Conservation (phyloP, 2,113 vertebrate genomes). For the Silurus glanis region DNA sequence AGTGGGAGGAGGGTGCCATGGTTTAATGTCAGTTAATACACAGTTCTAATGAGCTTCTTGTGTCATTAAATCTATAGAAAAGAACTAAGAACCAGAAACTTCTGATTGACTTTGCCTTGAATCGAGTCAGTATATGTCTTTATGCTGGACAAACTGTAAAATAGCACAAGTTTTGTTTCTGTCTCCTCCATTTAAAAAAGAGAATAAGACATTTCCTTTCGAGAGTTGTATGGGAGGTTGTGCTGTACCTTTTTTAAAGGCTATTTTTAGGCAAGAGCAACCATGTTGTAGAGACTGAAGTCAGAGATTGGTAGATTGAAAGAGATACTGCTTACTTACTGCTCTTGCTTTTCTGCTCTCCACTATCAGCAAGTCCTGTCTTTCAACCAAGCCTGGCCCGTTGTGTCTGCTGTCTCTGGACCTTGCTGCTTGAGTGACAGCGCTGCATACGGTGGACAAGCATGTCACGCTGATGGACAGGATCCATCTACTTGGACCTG, state of each 20-base stretch:
- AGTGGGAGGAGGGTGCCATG: slow-evolving; percentile 57
- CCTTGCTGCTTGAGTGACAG: slow-evolving; percentile 42
- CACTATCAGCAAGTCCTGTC: slow-evolving; percentile 39
- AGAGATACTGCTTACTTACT: slow-evolving; percentile 23
- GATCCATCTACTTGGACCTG: slow-evolving; percentile 20
- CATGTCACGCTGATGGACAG: slow-evolving; percentile 41
- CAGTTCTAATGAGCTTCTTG: slow-evolving; percentile 73
- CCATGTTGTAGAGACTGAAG: slow-evolving; percentile 27
- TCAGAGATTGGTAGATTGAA: slow-evolving; percentile 30
- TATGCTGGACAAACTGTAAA: slow-evolving; percentile 25
- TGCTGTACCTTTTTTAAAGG: slow-evolving; percentile 19
- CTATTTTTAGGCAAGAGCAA: slow-evolving; percentile 24
- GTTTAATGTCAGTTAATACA: slow-evolving; percentile 69
- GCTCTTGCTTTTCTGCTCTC: slow-evolving; percentile 19
- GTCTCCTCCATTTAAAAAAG: slow-evolving; percentile 35
- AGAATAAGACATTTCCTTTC: slow-evolving; percentile 14
- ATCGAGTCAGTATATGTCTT: slow-evolving; percentile 11
- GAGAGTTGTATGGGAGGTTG: slow-evolving; percentile 27
- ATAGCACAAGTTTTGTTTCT: slow-evolving; percentile 40
- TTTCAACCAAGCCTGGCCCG: slow-evolving; percentile 22
- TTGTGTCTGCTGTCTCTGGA: slow-evolving; percentile 41
- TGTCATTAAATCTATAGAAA: slow-evolving; percentile 59
- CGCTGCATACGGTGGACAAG: slow-evolving; percentile 25
- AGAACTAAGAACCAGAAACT: slow-evolving; percentile 53
- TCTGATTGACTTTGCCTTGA: slow-evolving; percentile 15